Conservation (phyloP, 2,113 vertebrate genomes). For the Nansenia antarctica region DNA sequence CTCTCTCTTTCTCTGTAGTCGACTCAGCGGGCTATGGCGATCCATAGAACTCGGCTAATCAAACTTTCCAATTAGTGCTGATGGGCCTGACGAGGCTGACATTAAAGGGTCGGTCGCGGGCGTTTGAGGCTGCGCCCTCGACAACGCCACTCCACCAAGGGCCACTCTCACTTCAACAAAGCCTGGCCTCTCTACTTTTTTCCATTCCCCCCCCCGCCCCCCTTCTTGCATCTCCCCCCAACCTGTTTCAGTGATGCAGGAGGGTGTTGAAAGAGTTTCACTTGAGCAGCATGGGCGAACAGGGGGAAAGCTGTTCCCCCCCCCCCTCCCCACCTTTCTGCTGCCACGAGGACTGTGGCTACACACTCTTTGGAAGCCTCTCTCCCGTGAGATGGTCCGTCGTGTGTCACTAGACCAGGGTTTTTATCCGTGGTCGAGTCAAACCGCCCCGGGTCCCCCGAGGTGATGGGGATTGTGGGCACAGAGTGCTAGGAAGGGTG, state of each 20-base stretch:
- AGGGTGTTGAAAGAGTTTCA: constrained; percentile 26
- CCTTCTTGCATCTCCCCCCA: too few species aligned
- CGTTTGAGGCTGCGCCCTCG: not conserved
- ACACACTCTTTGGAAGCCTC: constrained; percentile 10
- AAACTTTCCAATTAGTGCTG: constrained; percentile 47
- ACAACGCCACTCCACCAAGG: not conserved
- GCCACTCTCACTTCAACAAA: not conserved
- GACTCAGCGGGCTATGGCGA: constrained; percentile 32
- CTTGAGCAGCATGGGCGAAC: constrained; percentile 1
- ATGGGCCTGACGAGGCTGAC: constrained; percentile 35
- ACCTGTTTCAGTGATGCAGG: not conserved
- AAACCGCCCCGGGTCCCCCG: not conserved
- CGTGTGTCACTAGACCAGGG: constrained; percentile 13
- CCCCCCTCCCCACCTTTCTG: not conserved
- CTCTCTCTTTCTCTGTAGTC: not conserved
- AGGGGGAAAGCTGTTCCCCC: not conserved
- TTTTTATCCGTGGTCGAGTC: constrained; percentile 9
- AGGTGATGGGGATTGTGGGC: not conserved
- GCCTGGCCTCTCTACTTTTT: not conserved
- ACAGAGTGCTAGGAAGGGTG: not conserved
- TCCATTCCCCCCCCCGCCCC: too few species aligned
- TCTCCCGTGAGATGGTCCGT: constrained; percentile 28
- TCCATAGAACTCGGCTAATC: constrained; percentile 44
- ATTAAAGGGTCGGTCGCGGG: constrained; percentile 7
- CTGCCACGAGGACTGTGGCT: constrained; percentile 8